phyloP scores from a whole-genome alignment of 2,797 vertebrate species.

The Cynodonichthys magdalenae region DNA sequence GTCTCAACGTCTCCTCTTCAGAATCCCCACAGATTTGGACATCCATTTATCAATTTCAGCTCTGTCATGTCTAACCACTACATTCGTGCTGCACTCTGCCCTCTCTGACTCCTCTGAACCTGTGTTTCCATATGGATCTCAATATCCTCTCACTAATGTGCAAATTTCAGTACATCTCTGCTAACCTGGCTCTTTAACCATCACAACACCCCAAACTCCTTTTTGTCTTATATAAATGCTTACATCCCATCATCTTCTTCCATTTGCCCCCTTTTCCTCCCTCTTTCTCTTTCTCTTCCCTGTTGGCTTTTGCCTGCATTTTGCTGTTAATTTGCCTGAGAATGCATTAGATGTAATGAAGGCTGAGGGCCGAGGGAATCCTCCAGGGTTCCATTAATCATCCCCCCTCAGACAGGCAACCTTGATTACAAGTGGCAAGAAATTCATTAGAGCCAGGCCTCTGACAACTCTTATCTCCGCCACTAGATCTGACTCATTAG shows the following conservation, averaged over 20 bases:
- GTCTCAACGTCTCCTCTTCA: conserved; percentile 31
- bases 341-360: conserved; percentile 92
- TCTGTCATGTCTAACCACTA: conserved; percentile 60
- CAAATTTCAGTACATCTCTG: conserved; percentile 33
- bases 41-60: conserved; percentile 71
- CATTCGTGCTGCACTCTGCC: conserved; percentile 54
- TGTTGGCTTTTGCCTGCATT: conserved; percentile 76
- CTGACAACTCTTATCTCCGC: conserved; percentile 97
- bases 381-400: conserved; percentile 96
- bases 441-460: conserved; percentile 96
- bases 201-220: conserved; percentile 41
- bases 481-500: conserved; percentile 96
- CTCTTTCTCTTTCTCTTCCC: conserved; percentile 55
- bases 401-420: conserved; percentile 94
- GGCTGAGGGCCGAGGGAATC: conserved; percentile 94
- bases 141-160: conserved; percentile 61
- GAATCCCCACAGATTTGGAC: conserved; percentile 36
- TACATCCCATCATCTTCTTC: conserved; percentile 53
- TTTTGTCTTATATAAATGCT: conserved; percentile 65
- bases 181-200: conserved; percentile 34
- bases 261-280: conserved; percentile 39
- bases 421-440: conserved; percentile 99
- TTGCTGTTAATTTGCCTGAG: conserved; percentile 90
- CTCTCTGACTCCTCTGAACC: conserved; percentile 39
- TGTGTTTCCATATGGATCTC: conserved; percentile 43